Evolutionary conservation across 2,888 invertebrate genomes (phyloP).

Genomic region (Resseliella maxima): DNA sequence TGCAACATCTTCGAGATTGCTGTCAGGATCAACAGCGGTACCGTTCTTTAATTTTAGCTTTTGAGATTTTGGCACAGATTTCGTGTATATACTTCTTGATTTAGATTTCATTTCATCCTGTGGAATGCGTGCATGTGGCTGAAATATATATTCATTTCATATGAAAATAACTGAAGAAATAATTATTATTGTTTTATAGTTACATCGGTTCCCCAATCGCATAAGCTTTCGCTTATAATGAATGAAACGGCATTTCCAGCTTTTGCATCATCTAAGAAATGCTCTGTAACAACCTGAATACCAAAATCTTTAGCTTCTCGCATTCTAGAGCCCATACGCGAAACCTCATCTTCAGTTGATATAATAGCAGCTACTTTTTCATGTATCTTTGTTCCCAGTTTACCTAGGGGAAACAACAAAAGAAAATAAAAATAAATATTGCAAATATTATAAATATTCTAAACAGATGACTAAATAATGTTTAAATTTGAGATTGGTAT

Average conservation of each 20-base stretch:
- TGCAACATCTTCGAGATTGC: slow-evolving; percentile 79
- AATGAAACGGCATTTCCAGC: slow-evolving; percentile 73
- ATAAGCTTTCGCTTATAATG: slow-evolving; percentile 79
- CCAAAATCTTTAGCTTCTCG: slow-evolving; percentile 74
- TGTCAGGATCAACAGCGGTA: slow-evolving; percentile 92
- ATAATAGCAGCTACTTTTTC: slow-evolving; percentile 80
- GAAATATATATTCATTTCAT: slow-evolving; percentile 56
- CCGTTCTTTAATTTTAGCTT: slow-evolving; percentile 83
- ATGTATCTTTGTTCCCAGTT: slow-evolving; percentile 74
- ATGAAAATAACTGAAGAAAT: neutral
- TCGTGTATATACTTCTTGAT: slow-evolving; percentile 73
- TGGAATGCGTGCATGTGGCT: slow-evolving; percentile 69
- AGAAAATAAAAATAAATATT: no score
- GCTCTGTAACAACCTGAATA: slow-evolving; percentile 84
- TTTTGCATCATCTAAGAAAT: slow-evolving; percentile 78
- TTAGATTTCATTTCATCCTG: slow-evolving; percentile 72
- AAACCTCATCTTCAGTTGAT: slow-evolving; percentile 76
- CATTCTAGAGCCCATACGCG: slow-evolving; percentile 76
- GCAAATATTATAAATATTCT: no score
- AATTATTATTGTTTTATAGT: slow-evolving; percentile 63
- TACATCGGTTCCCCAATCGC: slow-evolving; percentile 87
- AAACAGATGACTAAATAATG: no score
- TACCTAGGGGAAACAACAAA: no score
- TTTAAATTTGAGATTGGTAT: no score
- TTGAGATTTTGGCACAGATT: slow-evolving; percentile 71